phyloP scores from a whole-genome alignment of 2,888 invertebrate genomes.

The Scrobipalpa atriplicella region DNA sequence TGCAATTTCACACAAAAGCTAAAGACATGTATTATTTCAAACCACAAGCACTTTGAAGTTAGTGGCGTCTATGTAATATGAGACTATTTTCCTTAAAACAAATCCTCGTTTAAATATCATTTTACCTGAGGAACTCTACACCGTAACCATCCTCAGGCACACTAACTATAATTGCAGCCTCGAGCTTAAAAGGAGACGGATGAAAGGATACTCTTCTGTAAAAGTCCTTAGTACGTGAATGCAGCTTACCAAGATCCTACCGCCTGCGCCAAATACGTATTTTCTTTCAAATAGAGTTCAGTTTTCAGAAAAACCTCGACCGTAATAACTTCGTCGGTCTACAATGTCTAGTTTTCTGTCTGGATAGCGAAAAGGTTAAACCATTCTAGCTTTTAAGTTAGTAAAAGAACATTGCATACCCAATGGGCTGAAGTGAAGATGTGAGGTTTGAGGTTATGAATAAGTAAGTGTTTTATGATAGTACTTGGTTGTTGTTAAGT shows the following conservation, averaged over 20 bases:
- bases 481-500: neutral
- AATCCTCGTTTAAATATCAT: neutral
- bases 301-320: neutral
- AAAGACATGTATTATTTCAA: no score
- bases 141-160: conserved; percentile 63
- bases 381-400: conserved; percentile 50
- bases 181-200: conserved; percentile 44
- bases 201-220: conserved; percentile 46
- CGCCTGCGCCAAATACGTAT: conserved; percentile 25
- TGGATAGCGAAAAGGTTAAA: conserved; percentile 66
- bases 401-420: neutral
- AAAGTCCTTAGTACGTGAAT: conserved; percentile 62
- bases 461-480: conserved; percentile 8
- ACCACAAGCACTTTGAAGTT: no score
- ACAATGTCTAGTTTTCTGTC: conserved; percentile 67
- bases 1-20: no score
- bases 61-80: no score
- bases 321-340: conserved; percentile 4
- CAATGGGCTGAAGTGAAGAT: conserved; percentile 10
- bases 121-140: conserved; percentile 51
- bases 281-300: neutral
- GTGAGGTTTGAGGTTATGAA: conserved; percentile 23
- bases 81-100: no score
- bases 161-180: conserved; percentile 77
- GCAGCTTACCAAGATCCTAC: conserved; percentile 42